Percentiles rank a stretch among this genome's conserved stretches.
Conservation (phyloP, 1,140 invertebrate species). For the Acromyrmex charruanus region DNA sequence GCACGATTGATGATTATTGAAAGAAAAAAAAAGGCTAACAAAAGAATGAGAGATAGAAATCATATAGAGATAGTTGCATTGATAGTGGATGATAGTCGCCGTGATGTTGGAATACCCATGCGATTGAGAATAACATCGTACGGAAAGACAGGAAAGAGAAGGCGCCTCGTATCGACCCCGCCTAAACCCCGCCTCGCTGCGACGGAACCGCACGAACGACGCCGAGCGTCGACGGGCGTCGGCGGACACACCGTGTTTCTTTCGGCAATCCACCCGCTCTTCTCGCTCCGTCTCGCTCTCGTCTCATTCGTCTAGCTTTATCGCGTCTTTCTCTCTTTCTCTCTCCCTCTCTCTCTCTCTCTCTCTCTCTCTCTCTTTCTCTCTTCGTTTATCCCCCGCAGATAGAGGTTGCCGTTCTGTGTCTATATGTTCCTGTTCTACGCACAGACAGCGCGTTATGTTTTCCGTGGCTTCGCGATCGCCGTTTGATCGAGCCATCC, state of each 20-base stretch:
- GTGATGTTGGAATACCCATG: constrained; percentile 70
- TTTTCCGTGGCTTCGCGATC: background rate
- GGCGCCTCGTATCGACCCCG: constrained; percentile 84
- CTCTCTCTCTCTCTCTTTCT: background rate
- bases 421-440: background rate
- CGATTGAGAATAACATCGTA: constrained; percentile 76
- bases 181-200: constrained; percentile 84
- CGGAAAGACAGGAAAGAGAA: constrained; percentile 79
- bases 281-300: constrained; percentile 53
- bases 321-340: background rate
- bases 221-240: constrained; percentile 72
- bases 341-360: no score
- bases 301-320: constrained; percentile 20
- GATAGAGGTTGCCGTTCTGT: background rate
- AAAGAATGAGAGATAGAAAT: constrained; percentile 33
- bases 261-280: constrained; percentile 5
- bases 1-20: constrained; percentile 8
- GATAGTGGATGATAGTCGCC: constrained; percentile 56
- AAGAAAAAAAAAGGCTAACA: constrained; percentile 2
- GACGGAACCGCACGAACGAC: constrained; percentile 75
- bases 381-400: background rate
- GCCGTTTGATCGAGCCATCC: background rate
- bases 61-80: constrained; percentile 53
- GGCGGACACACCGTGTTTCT: constrained; percentile 36
- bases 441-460: background rate